Conservation (phyloP, 2,113 vertebrate genomes). For the Tychaedon coryphoeus region DNA sequence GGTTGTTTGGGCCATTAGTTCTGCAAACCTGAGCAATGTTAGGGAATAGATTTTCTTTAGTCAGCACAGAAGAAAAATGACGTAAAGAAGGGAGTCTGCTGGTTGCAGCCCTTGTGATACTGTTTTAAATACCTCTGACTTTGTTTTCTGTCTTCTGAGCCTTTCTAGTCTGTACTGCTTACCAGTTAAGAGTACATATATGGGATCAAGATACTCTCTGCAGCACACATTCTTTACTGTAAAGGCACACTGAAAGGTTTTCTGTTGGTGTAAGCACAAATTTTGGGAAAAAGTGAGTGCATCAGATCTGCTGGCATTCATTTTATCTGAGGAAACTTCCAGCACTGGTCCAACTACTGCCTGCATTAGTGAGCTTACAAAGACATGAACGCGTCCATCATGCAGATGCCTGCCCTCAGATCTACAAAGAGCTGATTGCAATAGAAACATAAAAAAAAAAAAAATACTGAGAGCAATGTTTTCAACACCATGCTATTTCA, state of each 20-base stretch:
- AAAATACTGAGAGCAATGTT: not conserved
- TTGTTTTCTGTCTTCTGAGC: not conserved
- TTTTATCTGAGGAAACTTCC: not conserved
- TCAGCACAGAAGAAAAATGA: not conserved
- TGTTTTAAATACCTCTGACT: not conserved
- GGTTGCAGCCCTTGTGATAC: not conserved
- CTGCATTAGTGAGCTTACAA: not conserved
- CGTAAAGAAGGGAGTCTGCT: not conserved
- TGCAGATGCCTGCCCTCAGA: not conserved
- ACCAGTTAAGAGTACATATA: not conserved
- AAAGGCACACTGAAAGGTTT: not conserved
- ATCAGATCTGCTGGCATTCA: not conserved
- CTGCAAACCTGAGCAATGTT: not conserved
- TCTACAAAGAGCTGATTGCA: not conserved
- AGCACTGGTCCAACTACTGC: not conserved
- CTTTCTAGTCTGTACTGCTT: not conserved
- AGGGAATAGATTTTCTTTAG: not conserved
- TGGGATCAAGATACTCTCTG: not conserved
- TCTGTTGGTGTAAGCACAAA: not conserved
- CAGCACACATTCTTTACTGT: not conserved
- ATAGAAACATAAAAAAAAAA: not conserved
- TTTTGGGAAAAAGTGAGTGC: not conserved
- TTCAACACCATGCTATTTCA: rapidly evolving
- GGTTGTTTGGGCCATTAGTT: not conserved
- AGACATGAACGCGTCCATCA: not conserved